These are phyloP conservation scores for Chloropsis cyanopogon DNA, from an alignment of 2,113 vertebrate genomes.

Conservation along the genomic window DNA sequence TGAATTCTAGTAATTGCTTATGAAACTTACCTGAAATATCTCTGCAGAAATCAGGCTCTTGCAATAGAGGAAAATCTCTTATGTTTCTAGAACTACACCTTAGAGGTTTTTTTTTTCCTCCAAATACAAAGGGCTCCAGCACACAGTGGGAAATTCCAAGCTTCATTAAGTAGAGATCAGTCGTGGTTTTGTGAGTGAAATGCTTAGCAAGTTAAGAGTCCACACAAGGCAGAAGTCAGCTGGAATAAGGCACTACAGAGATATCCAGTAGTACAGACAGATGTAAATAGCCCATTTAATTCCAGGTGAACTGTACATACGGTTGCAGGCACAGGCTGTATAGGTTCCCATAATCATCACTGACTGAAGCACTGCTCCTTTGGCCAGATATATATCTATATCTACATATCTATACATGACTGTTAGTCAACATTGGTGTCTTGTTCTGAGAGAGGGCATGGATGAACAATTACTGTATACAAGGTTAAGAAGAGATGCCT, in stretches of 20 bases:
- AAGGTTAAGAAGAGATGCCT: not conserved
- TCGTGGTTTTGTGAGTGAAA: not conserved
- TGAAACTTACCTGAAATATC: not conserved
- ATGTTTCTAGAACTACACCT: not conserved
- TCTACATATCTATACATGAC: not conserved
- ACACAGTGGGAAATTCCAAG: not conserved
- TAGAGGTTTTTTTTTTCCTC: not conserved
- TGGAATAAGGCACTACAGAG: not conserved
- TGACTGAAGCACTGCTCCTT: not conserved
- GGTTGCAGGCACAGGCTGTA: not conserved
- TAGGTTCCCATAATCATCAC: not conserved
- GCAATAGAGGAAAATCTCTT: not conserved
- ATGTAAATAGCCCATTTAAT: not conserved
- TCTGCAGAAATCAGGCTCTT: not conserved
- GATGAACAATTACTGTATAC: not conserved
- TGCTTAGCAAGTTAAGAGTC: not conserved
- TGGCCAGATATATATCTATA: not conserved
- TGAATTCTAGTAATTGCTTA: not conserved
- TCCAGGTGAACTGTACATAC: not conserved
- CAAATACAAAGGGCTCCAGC: not conserved
- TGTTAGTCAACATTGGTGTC: not conserved
- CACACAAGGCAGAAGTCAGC: not conserved
- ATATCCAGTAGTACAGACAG: not conserved
- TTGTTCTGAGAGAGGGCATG: not conserved
- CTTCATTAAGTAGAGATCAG: not conserved